These are phyloP conservation scores for Drosophila rubida DNA, from an alignment of 2,888 invertebrate genomes.

Conservation along the genomic window DNA sequence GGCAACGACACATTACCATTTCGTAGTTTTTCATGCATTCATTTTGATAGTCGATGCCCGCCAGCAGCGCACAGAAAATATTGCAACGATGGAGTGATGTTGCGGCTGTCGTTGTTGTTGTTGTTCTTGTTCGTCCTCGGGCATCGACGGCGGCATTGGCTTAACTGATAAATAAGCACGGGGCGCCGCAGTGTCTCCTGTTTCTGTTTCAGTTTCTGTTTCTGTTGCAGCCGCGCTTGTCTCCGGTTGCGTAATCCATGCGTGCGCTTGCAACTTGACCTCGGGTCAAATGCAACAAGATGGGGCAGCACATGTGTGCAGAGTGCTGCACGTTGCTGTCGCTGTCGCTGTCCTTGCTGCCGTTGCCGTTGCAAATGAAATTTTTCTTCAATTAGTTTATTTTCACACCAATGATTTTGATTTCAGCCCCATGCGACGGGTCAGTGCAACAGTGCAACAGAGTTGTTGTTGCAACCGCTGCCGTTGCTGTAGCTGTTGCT, in stretches of 20 bases:
- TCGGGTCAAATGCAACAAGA: slow-evolving; percentile 74
- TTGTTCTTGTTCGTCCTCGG: slow-evolving; percentile 5
- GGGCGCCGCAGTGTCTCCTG: slow-evolving; percentile 32
- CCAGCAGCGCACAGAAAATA: slow-evolving; percentile 60
- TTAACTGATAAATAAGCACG: slow-evolving; percentile 67
- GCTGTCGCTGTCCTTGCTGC: slow-evolving; percentile 4
- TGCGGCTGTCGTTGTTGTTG: background rate
- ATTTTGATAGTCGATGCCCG: slow-evolving; percentile 63
- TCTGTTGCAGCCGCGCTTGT: slow-evolving; percentile 13
- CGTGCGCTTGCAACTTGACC: slow-evolving; percentile 68
- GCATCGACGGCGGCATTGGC: slow-evolving; percentile 47
- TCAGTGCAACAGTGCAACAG: slow-evolving; percentile 24
- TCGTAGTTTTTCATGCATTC: slow-evolving; percentile 76
- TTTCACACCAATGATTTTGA: slow-evolving; percentile 80
- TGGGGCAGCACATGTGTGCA: slow-evolving; percentile 48
- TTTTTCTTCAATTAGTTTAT: slow-evolving; percentile 81
- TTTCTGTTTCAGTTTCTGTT: background rate
- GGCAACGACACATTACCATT: slow-evolving; percentile 75
- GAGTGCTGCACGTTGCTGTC: slow-evolving; percentile 11
- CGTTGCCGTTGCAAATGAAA: slow-evolving; percentile 62
- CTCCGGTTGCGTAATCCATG: slow-evolving; percentile 39
- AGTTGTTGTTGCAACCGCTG: slow-evolving; percentile 22
- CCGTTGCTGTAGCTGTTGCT: slow-evolving; percentile 3
- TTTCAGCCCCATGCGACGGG: slow-evolving; percentile 55
- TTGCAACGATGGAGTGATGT: slow-evolving; percentile 31